Evolutionary conservation across 2,888 invertebrate species (phyloP).

Genomic region (Acanthacorydalis orientalis): DNA sequence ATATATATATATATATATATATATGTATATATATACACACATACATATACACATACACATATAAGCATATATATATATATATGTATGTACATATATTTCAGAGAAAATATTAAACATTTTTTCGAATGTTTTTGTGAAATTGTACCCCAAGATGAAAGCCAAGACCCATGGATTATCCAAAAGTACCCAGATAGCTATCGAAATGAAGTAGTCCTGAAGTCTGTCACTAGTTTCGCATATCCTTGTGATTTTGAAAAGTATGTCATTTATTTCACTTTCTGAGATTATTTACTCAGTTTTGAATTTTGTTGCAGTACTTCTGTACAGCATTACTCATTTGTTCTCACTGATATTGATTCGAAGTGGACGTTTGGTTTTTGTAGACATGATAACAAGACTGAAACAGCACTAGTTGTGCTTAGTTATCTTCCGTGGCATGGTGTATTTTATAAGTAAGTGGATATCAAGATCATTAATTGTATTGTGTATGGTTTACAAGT

Average conservation of each 20-base stretch:
- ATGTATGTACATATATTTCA: conserved; percentile 23
- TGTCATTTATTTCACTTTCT: conserved; percentile 18
- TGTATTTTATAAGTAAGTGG: conserved; percentile 73
- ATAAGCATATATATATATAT: conserved; percentile 6
- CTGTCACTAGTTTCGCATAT: conserved; percentile 83
- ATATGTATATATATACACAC: no score
- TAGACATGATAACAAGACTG: conserved; percentile 79
- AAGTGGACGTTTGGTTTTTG: conserved; percentile 97
- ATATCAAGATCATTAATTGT: neutral
- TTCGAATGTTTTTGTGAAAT: conserved; percentile 77
- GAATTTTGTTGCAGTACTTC: conserved; percentile 44
- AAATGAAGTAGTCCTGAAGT: conserved; percentile 70
- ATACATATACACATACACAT: no score
- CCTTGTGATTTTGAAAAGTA: conserved; percentile 68
- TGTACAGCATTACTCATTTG: conserved; percentile 93
- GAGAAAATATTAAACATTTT: conserved; percentile 61
- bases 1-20: no score
- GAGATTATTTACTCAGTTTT: conserved; percentile 4
- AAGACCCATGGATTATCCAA: conserved; percentile 55
- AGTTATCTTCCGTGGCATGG: conserved; percentile 96
- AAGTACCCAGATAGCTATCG: conserved; percentile 72
- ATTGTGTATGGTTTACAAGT: conserved; percentile 36
- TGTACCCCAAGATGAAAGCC: conserved; percentile 44
- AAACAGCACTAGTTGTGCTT: conserved; percentile 67
- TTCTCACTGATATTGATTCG: conserved; percentile 83